Percentiles rank a stretch among this genome's conserved stretches.
Conservation (phyloP, 2,797 vertebrate genomes). For the Oreochromis mossambicus region DNA sequence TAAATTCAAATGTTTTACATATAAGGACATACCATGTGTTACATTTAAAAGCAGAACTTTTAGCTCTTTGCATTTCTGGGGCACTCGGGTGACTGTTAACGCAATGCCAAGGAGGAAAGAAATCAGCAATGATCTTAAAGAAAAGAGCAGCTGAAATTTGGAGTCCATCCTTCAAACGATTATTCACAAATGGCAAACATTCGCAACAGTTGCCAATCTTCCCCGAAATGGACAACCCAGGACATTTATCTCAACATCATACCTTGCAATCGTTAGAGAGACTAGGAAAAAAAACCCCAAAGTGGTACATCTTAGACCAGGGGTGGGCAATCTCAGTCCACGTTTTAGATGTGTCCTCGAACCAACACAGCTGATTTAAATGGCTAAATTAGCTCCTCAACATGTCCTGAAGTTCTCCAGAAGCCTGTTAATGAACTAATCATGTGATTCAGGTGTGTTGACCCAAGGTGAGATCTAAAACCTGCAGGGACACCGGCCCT, state of each 20-base stretch:
- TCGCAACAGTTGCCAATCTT: not conserved
- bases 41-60: not conserved
- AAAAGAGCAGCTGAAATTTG: not conserved
- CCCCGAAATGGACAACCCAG: not conserved
- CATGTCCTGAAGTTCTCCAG: too few relatives aligned
- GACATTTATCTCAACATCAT: not conserved
- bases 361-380: too few relatives aligned
- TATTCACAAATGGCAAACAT: not conserved
- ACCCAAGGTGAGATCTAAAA: too few relatives aligned
- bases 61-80: not conserved
- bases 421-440: too few relatives aligned
- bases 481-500: too few relatives aligned
- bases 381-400: too few relatives aligned
- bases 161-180: not conserved
- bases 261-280: not conserved
- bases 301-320: not conserved
- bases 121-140: not conserved
- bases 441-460: too few relatives aligned
- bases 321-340: too few relatives aligned
- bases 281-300: fast-evolving
- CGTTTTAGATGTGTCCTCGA: too few relatives aligned
- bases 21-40: not conserved
- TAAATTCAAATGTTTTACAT: not conserved
- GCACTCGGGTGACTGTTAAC: not conserved
- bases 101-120: not conserved